Base-by-base conservation (phyloP, 2,888 invertebrate species). In the Baccha elongata region DNA sequence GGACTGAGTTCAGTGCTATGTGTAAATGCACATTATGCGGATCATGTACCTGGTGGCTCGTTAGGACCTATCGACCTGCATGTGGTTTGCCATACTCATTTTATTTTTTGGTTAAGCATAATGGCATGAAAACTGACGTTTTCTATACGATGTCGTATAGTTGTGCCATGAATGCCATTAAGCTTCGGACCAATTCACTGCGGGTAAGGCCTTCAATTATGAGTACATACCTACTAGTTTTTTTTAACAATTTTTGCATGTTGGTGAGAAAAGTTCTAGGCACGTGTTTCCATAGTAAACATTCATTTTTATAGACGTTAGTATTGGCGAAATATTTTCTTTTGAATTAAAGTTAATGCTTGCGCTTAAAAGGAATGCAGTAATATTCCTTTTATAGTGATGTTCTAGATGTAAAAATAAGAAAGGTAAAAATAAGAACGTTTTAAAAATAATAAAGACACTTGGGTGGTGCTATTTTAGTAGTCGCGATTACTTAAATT, bases 21-120 rank as follows among this genome's bases (percentile, higher is more conserved):
- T 83, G 78, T 78, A 83, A 72, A 83, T 83, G 78, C 78, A 72
- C 72, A 83, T 83, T 78, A 78, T 83, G 83, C 83, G 78, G 83
- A 83, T 83, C 78, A 72, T 83, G 78, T 78, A 83, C 78, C 83
- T 83, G 83, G 68, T 78, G 78, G 71, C 62, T 72, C 62, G 83
- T 76, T 83, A 62, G 60, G 29, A 32, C 29, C 60, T 72, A 76
- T 83, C 76, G 76, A 83, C 76, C 76, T 72, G 76, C 67, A 72
- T 83, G 76, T 83, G 81, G 76, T 76, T 40, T 72, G 35, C 58
- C 65, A 65, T 58, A 35, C 46, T 40, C 17, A 8, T 15, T 19
- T 52, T 29, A 4, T 29, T 26, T 40, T 58, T 80, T 35, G 17
- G 64, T 55, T 64, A 68, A 55, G 67, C 67, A 73, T 74, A 75